phyloP scores from a whole-genome alignment of 2,888 invertebrate species.

The Rosalia funebris region DNA sequence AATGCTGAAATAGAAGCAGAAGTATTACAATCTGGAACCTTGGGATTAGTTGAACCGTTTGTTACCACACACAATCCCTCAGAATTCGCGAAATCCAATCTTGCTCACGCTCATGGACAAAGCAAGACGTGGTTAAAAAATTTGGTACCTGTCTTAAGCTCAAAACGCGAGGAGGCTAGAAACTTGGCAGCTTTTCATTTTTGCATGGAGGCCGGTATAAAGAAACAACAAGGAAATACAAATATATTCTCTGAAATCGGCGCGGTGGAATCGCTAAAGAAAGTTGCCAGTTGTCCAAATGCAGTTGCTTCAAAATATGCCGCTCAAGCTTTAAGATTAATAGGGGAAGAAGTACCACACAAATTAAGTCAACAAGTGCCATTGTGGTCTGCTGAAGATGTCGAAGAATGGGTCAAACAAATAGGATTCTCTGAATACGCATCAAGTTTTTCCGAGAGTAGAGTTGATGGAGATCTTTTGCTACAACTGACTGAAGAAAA shows the following conservation, averaged over 20 bases:
- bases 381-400: conserved; percentile 96
- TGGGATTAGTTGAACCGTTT: conserved; percentile 96
- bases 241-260: conserved; percentile 94
- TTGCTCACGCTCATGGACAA: conserved; percentile 94
- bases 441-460: conserved; percentile 85
- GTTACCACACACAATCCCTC: conserved; percentile 94
- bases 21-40: conserved; percentile 94
- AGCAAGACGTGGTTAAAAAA: conserved; percentile 94
- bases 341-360: conserved; percentile 97
- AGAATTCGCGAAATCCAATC: conserved; percentile 91
- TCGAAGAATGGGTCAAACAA: conserved; percentile 98
- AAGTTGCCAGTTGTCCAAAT: conserved; percentile 96
- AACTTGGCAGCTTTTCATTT: conserved; percentile 98
- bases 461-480: conserved; percentile 96
- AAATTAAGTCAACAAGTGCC: conserved; percentile 98
- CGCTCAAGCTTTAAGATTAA: conserved; percentile 87
- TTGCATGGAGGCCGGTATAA: conserved; percentile 99
- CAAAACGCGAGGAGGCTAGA: conserved; percentile 94
- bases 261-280: conserved; percentile 93
- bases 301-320: conserved; percentile 98
- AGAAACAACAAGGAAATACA: conserved; percentile 91
- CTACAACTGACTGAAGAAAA: conserved; percentile 92
- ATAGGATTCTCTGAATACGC: conserved; percentile 92
- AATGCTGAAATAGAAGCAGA: conserved; percentile 98
- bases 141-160: conserved; percentile 92